Evolutionary conservation across 2,888 invertebrate species (phyloP), one percentile per base, ranked within the genome.

Genomic region (Tetranychus piercei): DNA sequence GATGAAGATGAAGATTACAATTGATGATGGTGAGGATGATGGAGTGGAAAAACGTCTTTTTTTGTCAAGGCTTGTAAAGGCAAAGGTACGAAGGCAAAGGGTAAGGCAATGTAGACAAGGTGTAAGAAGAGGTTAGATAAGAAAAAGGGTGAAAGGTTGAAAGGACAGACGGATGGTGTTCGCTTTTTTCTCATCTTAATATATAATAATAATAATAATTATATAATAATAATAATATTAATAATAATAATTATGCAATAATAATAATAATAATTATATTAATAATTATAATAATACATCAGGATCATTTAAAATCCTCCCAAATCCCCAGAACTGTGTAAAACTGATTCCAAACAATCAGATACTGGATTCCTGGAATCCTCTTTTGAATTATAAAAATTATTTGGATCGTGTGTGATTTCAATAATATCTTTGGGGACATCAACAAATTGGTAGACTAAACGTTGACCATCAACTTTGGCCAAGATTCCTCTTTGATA

Each of bases 371-470:
- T 55, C 55, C 55, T 55, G 55, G 55, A 55, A 55, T 55, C 55
- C 11, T 55, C 55, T 55, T 55, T 55, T 9, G 9, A 15, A 55
- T 55, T 55, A 43, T 73, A 73, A 73, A 69, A 73, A 73, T 69
- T 73, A 73, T 73, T 73, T 23, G 73, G 65, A 22, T 73, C 73
- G 18, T 44, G 71, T 9, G 66, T 20, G 71, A 95, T 95, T 87
- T 95, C 95, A 78, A 95, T 88, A 81, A 95, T 94, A 85, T 94
- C 94, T 87, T 94, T 94, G 82, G 97, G 97, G 82, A 99, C 94
- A 84, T 97, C 96, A 78, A 97, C 96, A 86, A 99, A 99, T 85
- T 97, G 96, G 85, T 99, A 99, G 77, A 99, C 99, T 80, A 99
- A 87, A 79, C 99, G 87, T 85, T 99, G 99, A 34, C 99, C 99